Percentiles rank a stretch among this genome's conserved stretches.
Conservation (phyloP, 2,888 invertebrate species). For the Orthosia gothica region DNA sequence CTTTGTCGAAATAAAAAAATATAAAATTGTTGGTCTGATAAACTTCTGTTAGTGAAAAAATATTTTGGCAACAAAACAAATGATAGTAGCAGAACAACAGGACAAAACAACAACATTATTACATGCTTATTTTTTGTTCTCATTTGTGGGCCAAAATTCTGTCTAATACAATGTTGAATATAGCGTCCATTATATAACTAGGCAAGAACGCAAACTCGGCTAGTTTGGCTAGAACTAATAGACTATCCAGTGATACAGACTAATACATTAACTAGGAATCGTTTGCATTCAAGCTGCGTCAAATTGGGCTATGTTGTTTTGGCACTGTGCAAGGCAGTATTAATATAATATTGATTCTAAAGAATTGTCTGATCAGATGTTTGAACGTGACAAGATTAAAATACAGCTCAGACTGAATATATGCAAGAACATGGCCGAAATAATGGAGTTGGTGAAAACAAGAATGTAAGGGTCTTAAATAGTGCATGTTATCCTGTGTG, state of each 20-base stretch:
- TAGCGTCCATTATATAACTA: conserved; percentile 11
- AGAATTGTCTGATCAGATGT: background rate
- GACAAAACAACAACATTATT: conserved; percentile 8
- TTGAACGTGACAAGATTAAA: conserved; percentile 1
- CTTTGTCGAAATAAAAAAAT: background rate
- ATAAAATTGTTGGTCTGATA: background rate
- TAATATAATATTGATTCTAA: conserved; percentile 13
- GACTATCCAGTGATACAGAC: conserved; percentile 9
- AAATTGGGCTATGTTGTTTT: conserved; percentile 14
- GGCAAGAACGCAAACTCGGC: conserved; percentile 20
- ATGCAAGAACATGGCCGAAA: background rate
- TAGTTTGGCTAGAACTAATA: conserved; percentile 38
- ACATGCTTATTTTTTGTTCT: conserved; percentile 11
- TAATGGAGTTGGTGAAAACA: no score
- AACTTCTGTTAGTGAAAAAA: conserved; percentile 4
- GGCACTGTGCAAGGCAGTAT: conserved; percentile 30
- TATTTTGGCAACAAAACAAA: conserved; percentile 29
- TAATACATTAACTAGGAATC: conserved; percentile 36
- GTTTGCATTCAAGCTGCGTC: conserved; percentile 27
- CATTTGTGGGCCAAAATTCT: conserved; percentile 20
- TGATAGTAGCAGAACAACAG: conserved; percentile 8
- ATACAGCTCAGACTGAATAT: background rate
- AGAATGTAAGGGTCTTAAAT: no score
- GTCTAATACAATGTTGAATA: conserved; percentile 35
- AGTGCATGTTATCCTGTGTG: no score